phyloP scores from a whole-genome alignment of 2,113 vertebrate species.

The Platysteira castanea region DNA sequence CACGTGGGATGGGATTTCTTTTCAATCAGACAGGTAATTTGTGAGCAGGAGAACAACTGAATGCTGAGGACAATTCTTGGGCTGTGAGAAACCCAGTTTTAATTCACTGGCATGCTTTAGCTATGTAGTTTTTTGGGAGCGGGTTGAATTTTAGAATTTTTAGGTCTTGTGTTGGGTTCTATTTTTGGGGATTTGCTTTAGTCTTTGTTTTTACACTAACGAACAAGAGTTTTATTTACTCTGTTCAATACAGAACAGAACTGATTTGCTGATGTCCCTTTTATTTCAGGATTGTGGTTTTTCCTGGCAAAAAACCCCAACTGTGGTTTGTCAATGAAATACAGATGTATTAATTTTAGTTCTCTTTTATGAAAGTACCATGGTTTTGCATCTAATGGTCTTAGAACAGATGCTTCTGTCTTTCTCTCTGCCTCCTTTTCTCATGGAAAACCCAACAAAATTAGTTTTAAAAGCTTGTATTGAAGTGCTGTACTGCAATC shows the following conservation, averaged over 20 bases:
- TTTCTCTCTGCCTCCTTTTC: neutral
- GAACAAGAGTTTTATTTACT: neutral
- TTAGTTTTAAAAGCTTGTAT: neutral
- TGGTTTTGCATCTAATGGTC: neutral
- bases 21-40: neutral
- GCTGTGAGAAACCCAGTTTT: neutral
- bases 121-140: neutral
- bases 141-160: neutral
- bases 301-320: neutral
- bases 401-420: neutral
- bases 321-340: neutral
- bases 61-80: neutral
- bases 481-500: neutral
- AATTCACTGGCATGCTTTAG: neutral
- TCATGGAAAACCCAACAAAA: neutral
- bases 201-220: neutral
- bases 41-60: neutral
- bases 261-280: neutral
- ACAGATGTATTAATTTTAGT: neutral
- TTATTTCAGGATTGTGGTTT: neutral
- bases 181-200: rapidly evolving
- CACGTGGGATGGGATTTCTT: neutral
- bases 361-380: neutral
- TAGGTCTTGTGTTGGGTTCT: neutral
- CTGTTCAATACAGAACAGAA: neutral